Conservation (phyloP, 2,888 invertebrate species). For the Drosophila monieri region DNA sequence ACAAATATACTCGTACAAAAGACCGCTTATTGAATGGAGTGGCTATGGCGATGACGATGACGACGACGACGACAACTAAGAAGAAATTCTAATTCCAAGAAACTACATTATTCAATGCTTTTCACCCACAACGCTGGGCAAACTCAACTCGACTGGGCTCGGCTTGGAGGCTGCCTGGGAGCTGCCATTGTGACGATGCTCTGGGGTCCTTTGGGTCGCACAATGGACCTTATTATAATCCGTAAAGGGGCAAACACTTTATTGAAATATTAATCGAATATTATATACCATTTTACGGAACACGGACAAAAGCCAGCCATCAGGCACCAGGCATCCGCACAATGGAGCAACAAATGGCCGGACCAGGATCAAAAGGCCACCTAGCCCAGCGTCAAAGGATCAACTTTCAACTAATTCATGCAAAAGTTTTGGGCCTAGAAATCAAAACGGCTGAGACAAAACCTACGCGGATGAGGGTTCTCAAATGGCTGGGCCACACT, state of each 20-base stretch:
- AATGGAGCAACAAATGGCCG: slow-evolving; percentile 42
- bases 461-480: background rate
- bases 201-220: slow-evolving; percentile 36
- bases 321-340: slow-evolving; percentile 11
- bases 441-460: slow-evolving; percentile 42
- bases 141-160: slow-evolving; percentile 10
- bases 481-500: slow-evolving; percentile 40
- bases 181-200: slow-evolving; percentile 29
- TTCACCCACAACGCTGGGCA: background rate
- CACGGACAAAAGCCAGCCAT: slow-evolving; percentile 29
- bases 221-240: slow-evolving; percentile 69
- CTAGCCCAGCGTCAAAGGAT: slow-evolving; percentile 7
- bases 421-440: slow-evolving; percentile 22
- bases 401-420: slow-evolving; percentile 3
- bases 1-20: slow-evolving; percentile 25
- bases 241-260: slow-evolving; percentile 64
- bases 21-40: slow-evolving; percentile 37
- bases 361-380: slow-evolving; percentile 17
- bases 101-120: slow-evolving; percentile 36
- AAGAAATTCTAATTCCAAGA: slow-evolving; percentile 29
- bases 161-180: background rate
- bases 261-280: slow-evolving; percentile 77
- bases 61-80: background rate
- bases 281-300: slow-evolving; percentile 58
- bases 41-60: slow-evolving; percentile 8